Evolutionary conservation across 2,797 vertebrate genomes (phyloP).

Genomic region (Pseudotriccus pelzelni): DNA sequence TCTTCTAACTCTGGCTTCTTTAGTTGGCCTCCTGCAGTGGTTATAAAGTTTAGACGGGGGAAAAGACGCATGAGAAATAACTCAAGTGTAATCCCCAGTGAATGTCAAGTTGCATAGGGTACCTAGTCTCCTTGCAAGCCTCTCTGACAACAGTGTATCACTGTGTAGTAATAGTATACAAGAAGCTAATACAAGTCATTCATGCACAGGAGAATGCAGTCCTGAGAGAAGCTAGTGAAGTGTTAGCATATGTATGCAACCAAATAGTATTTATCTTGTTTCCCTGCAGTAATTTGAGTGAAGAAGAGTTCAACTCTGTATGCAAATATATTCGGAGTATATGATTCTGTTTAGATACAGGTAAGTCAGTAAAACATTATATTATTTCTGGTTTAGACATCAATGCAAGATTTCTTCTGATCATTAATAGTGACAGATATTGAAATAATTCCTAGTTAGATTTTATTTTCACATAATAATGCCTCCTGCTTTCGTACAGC

Average conservation of each 20-base stretch:
- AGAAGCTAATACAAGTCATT: neutral
- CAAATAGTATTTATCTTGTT: neutral
- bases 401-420: constrained; percentile 35
- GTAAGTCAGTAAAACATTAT: neutral
- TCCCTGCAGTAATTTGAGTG: neutral
- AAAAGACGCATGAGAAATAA: neutral
- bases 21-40: neutral
- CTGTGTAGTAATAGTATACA: neutral
- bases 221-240: neutral
- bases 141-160: neutral
- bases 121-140: neutral
- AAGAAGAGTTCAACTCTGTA: neutral
- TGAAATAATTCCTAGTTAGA: constrained; percentile 33
- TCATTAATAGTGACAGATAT: constrained; percentile 30
- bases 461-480: neutral
- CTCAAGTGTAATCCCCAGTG: neutral
- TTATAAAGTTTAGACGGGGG: neutral
- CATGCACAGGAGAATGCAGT: neutral
- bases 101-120: neutral
- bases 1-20: neutral
- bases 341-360: neutral
- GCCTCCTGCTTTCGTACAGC: constrained; percentile 32
- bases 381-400: constrained; percentile 60
- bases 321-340: neutral
- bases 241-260: neutral